phyloP scores from a whole-genome alignment of 2,797 vertebrate species.

The Mastacembelus armatus region DNA sequence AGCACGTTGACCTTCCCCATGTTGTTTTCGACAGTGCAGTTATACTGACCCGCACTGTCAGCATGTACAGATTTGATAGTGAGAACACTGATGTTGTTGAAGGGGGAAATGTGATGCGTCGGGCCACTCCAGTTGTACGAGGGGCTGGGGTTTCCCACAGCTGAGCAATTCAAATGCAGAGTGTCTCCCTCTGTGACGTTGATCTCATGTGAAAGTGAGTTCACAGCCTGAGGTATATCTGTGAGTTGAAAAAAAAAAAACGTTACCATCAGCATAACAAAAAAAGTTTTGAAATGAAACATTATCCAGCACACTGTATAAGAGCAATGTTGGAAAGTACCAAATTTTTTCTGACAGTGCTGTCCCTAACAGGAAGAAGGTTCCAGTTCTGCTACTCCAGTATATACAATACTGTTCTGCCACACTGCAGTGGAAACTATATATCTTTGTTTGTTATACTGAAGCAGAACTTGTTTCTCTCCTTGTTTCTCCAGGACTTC shows the following conservation, averaged over 20 bases:
- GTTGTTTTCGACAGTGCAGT: neutral
- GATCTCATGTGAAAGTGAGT: neutral
- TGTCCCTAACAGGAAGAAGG: too few species aligned
- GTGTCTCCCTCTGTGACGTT: neutral
- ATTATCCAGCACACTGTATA: too few species aligned
- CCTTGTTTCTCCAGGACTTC: too few species aligned
- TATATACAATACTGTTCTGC: too few species aligned
- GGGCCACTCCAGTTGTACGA: neutral
- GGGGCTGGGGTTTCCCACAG: neutral
- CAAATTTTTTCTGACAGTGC: too few species aligned
- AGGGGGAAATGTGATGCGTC: rapidly evolving
- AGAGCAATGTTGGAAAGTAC: too few species aligned
- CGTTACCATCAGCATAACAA: too few species aligned
- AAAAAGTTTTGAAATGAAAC: too few species aligned
- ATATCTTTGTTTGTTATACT: too few species aligned
- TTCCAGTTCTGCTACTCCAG: too few species aligned
- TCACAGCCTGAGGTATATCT: neutral
- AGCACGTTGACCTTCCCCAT: neutral
- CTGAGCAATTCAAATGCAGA: neutral
- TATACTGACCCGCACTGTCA: neutral
- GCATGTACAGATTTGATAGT: neutral
- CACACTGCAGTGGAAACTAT: too few species aligned
- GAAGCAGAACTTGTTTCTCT: too few species aligned
- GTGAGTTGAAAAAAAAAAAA: neutral
- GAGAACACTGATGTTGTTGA: neutral